phyloP scores from a whole-genome alignment of 2,113 vertebrate genomes.

The Melospiza melodia region DNA sequence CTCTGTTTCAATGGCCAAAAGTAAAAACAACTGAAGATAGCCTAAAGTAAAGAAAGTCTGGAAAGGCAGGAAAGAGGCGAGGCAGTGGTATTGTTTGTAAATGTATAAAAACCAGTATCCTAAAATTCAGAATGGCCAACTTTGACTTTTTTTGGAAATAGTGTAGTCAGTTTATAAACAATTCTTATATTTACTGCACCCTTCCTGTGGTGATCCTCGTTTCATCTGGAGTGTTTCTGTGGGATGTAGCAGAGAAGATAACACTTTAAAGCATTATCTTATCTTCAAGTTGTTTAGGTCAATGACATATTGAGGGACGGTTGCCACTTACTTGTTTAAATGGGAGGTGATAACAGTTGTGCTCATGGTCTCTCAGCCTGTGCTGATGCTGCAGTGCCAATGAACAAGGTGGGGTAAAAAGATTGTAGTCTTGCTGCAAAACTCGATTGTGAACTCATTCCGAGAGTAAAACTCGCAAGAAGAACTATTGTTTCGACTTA shows the following conservation, averaged over 20 bases:
- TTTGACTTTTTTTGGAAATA: not conserved
- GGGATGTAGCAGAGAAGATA: not conserved
- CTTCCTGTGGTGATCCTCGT: not conserved
- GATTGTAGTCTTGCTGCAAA: not conserved
- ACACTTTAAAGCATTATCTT: not conserved
- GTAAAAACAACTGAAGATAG: not conserved
- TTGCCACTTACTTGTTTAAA: constrained; percentile 9
- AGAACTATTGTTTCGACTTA: not conserved
- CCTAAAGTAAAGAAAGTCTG: not conserved
- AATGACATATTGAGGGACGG: not conserved
- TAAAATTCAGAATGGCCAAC: not conserved
- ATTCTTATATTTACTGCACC: not conserved
- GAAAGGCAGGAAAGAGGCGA: not conserved
- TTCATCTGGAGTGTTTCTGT: not conserved
- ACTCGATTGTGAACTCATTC: not conserved
- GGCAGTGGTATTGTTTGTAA: not conserved
- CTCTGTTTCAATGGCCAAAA: not conserved
- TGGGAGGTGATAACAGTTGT: not conserved
- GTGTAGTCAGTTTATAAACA: not conserved
- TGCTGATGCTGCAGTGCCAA: not conserved
- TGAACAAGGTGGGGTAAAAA: not conserved
- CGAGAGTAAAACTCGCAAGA: not conserved
- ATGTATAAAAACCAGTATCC: not conserved
- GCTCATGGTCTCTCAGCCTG: not conserved
- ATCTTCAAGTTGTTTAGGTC: not conserved